Evolutionary conservation across 2,113 vertebrate species (phyloP).

Genomic region (Saccopteryx leptura): DNA sequence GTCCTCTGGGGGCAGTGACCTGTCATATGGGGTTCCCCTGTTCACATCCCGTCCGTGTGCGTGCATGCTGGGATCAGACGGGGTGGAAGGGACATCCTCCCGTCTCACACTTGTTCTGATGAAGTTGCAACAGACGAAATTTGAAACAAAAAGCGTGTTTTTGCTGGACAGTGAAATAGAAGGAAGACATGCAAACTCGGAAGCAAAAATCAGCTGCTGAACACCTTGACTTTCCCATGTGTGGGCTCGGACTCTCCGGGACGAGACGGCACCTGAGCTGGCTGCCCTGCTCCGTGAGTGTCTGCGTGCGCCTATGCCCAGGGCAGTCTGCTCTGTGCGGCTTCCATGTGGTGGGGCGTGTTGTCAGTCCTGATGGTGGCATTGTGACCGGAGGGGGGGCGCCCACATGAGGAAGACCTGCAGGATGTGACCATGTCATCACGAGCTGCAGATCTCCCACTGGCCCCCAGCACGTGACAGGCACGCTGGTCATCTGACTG

Average conservation of each 20-base stretch:
- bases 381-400: background rate
- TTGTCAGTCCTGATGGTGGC: background rate
- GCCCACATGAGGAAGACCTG: background rate
- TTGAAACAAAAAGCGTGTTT: background rate
- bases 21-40: conserved; percentile 42
- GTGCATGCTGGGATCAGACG: too few species aligned
- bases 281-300: background rate
- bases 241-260: background rate
- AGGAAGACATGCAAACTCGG: background rate
- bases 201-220: background rate
- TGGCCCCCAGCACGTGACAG: fast-evolving
- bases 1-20: conserved; percentile 41
- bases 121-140: conserved; percentile 54
- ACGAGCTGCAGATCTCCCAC: background rate
- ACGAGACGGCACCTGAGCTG: fast-evolving
- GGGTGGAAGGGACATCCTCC: background rate
- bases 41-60: too few species aligned
- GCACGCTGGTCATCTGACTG: background rate
- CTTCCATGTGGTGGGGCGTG: background rate
- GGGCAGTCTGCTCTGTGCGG: fast-evolving
- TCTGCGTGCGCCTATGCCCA: fast-evolving
- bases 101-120: background rate
- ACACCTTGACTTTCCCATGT: fast-evolving
- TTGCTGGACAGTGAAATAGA: background rate
- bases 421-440: background rate